These are phyloP conservation scores for Hylaeus anthracinus DNA, from an alignment of 1,140 invertebrate species.

Conservation along the genomic window DNA sequence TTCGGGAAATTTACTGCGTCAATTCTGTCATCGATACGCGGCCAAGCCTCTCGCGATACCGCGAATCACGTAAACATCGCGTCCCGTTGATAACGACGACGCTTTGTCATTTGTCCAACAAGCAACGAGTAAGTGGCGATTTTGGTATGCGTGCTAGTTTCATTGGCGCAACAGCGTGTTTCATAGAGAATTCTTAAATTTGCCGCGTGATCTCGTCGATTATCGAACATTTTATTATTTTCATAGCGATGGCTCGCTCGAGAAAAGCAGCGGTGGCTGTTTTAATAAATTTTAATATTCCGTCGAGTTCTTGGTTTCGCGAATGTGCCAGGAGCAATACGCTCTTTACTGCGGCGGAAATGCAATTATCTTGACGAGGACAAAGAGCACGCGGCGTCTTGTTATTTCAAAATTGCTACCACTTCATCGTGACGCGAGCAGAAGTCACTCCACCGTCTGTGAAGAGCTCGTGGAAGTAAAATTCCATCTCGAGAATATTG, in stretches of 20 bases:
- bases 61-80: background rate
- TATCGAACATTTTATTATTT: too few species aligned
- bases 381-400: constrained; percentile 31
- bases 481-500: constrained; percentile 15
- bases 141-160: too few species aligned
- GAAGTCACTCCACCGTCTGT: background rate
- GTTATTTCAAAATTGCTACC: constrained; percentile 44
- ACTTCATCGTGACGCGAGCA: constrained; percentile 30
- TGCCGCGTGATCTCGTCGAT: too few species aligned
- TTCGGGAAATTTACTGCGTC: background rate
- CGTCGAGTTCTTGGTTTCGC: background rate
- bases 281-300: constrained; percentile 34
- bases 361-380: constrained; percentile 38
- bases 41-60: background rate
- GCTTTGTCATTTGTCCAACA: too few species aligned
- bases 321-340: background rate
- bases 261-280: background rate
- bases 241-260: too few species aligned
- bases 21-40: background rate
- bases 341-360: constrained; percentile 18
- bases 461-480: background rate
- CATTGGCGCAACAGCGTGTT: too few species aligned
- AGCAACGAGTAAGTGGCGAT: too few species aligned
- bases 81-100: background rate
- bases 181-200: too few species aligned